phyloP scores from a whole-genome alignment of 2,113 vertebrate species.

The Camelus bactrianus region DNA sequence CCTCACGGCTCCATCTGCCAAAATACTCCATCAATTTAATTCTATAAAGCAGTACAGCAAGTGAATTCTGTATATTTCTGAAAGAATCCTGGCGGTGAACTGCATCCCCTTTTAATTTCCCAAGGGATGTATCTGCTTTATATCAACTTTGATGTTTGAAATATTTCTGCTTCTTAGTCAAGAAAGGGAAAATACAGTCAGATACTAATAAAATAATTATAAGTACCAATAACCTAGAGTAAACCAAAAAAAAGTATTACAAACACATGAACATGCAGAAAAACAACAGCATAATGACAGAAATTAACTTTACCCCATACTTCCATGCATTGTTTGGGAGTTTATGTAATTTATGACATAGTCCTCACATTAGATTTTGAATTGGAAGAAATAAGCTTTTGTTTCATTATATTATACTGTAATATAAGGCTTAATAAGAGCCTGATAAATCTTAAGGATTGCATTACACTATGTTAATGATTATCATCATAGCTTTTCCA shows the following conservation, averaged over 20 bases:
- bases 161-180: slow-evolving; percentile 72
- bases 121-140: slow-evolving; percentile 56
- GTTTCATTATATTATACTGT: slow-evolving; percentile 67
- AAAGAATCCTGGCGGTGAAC: slow-evolving; percentile 57
- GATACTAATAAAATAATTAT: slow-evolving; percentile 77
- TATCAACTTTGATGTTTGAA: slow-evolving; percentile 76
- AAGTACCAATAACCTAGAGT: slow-evolving; percentile 47
- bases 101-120: slow-evolving; percentile 52
- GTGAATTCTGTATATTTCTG: slow-evolving; percentile 30
- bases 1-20: not conserved
- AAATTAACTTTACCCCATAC: slow-evolving; percentile 53
- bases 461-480: slow-evolving; percentile 71
- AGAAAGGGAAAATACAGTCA: slow-evolving; percentile 58
- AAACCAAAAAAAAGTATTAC: slow-evolving; percentile 56
- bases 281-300: slow-evolving; percentile 69
- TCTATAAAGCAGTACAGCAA: slow-evolving; percentile 5
- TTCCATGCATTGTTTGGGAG: slow-evolving; percentile 61
- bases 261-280: slow-evolving; percentile 30
- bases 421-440: slow-evolving; percentile 74
- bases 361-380: slow-evolving; percentile 55
- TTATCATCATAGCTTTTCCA: slow-evolving; percentile 76
- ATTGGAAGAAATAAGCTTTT: slow-evolving; percentile 58
- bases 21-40: slow-evolving; percentile 25
- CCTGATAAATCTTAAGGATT: slow-evolving; percentile 79
- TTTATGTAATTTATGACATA: slow-evolving; percentile 57